Evolutionary conservation across 2,888 invertebrate genomes (phyloP).

Genomic region (Eretmocerus hayati): DNA sequence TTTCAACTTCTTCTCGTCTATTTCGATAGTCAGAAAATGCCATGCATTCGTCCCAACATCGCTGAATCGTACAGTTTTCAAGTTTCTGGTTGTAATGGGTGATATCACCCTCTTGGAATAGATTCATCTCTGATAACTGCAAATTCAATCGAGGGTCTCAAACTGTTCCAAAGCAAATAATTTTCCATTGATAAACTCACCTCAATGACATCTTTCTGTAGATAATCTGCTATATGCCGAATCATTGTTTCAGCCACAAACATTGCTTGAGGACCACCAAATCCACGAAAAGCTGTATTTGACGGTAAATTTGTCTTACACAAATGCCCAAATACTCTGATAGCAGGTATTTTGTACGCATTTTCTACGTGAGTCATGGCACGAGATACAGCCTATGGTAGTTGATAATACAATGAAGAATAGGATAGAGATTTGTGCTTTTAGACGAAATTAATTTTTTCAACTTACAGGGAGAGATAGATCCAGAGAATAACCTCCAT

Average conservation of each 20-base stretch:
- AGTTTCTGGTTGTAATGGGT: conserved; percentile 72
- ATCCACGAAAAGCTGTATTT: conserved; percentile 86
- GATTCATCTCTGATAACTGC: conserved; percentile 58
- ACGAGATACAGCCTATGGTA: conserved; percentile 70
- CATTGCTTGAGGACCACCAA: conserved; percentile 85
- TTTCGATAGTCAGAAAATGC: conserved; percentile 58
- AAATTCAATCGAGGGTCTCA: no score
- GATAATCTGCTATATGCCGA: conserved; percentile 63
- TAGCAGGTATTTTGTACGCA: conserved; percentile 69
- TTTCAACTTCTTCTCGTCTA: conserved; percentile 53
- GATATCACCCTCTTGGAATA: conserved; percentile 66
- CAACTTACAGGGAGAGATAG: conserved; percentile 64
- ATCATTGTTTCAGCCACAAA: conserved; percentile 71
- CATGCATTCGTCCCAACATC: conserved; percentile 73
- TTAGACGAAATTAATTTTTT: no score
- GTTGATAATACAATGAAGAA: no score
- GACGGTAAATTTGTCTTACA: conserved; percentile 85
- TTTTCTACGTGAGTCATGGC: conserved; percentile 76
- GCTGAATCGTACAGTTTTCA: conserved; percentile 60
- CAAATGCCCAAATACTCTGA: conserved; percentile 60
- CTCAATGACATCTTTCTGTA: conserved; percentile 58
- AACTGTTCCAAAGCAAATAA: no score
- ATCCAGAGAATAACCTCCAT: conserved; percentile 76
- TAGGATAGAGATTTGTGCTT: background rate
- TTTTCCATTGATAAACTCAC: conserved; percentile 41